Conservation (phyloP, 2,797 vertebrate genomes). For the Liparis tanakae region DNA sequence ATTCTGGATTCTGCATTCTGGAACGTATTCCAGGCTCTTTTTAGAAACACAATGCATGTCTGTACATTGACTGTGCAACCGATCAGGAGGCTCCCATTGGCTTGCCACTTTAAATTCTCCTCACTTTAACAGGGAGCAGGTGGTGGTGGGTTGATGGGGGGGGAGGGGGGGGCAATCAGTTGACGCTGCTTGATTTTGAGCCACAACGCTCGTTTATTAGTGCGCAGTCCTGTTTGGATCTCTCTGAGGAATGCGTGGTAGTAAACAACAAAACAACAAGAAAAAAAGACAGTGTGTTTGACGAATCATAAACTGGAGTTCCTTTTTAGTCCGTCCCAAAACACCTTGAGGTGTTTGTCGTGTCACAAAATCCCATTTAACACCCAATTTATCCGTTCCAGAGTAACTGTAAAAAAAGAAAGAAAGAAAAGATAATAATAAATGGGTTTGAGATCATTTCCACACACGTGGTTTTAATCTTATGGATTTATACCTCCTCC, state of each 20-base stretch:
- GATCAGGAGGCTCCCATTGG: slow-evolving; percentile 56
- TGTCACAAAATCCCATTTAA: slow-evolving; percentile 29
- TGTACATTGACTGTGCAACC: slow-evolving; percentile 49
- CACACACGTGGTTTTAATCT: slow-evolving; percentile 38
- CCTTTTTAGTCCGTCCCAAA: slow-evolving; percentile 32
- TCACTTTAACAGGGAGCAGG: slow-evolving; percentile 45
- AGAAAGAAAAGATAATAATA: neutral
- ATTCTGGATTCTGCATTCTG: slow-evolving; percentile 27
- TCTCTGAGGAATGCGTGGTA: slow-evolving; percentile 40
- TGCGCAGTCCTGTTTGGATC: slow-evolving; percentile 51
- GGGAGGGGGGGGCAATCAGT: slow-evolving; percentile 39
- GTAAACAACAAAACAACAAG: slow-evolving; percentile 1
- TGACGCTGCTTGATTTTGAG: slow-evolving; percentile 57
- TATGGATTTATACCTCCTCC: slow-evolving; percentile 7
- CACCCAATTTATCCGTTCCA: slow-evolving; percentile 32
- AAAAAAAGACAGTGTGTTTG: slow-evolving; percentile 31
- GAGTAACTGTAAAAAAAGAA: slow-evolving; percentile 7
- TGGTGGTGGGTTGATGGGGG: no score
- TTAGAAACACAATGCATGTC: slow-evolving; percentile 51
- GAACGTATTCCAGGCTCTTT: slow-evolving; percentile 30
- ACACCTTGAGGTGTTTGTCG: slow-evolving; percentile 23
- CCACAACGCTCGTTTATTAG: slow-evolving; percentile 59
- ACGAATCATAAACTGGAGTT: slow-evolving; percentile 37
- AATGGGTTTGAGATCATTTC: slow-evolving; percentile 8
- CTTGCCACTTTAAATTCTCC: slow-evolving; percentile 64